A percentile compares a stretch with the other conserved stretches of the same genome.
These are phyloP conservation scores for Zophobas atratus DNA, from an alignment of 1,140 invertebrate genomes.

Conservation along the genomic window DNA sequence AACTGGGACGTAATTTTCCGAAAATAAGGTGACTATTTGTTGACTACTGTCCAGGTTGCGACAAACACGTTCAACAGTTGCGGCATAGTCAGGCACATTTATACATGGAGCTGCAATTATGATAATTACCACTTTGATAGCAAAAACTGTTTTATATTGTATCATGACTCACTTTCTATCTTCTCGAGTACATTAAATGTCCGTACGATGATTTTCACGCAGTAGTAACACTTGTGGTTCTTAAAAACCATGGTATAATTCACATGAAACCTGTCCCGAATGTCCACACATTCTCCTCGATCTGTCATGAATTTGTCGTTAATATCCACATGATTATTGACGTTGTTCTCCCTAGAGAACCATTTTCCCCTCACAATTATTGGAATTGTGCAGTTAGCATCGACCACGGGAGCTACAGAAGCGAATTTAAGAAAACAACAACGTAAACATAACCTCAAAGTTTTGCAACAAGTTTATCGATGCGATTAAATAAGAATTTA, in stretches of 20 bases:
- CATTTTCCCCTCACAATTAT: constrained; percentile 85
- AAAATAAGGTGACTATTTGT: constrained; percentile 89
- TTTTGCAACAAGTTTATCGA: background rate
- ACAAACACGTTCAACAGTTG: constrained; percentile 85
- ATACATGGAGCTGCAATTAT: constrained; percentile 79
- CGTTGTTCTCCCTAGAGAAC: constrained; percentile 93
- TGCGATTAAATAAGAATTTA: background rate
- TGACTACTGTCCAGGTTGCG: constrained; percentile 81
- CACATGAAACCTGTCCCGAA: constrained; percentile 81
- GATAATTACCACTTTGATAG: too few species aligned
- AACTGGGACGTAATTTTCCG: constrained; percentile 91
- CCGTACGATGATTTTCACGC: constrained; percentile 87
- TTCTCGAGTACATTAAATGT: constrained; percentile 94
- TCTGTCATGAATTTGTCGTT: constrained; percentile 83
- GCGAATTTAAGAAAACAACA: constrained; percentile 3
- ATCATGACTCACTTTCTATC: constrained; percentile 79
- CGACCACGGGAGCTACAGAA: constrained; percentile 2
- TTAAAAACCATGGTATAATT: constrained; percentile 91
- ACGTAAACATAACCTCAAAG: constrained; percentile 45
- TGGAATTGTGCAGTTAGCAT: constrained; percentile 77
- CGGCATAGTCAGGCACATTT: constrained; percentile 76
- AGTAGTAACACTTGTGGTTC: constrained; percentile 83
- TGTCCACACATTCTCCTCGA: constrained; percentile 81
- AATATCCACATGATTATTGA: constrained; percentile 87
- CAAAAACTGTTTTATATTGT: too few species aligned